Evolutionary conservation across 92 coral and sea anemone species (phyloP).

Genomic region (Zoanthus sansibaricus): DNA sequence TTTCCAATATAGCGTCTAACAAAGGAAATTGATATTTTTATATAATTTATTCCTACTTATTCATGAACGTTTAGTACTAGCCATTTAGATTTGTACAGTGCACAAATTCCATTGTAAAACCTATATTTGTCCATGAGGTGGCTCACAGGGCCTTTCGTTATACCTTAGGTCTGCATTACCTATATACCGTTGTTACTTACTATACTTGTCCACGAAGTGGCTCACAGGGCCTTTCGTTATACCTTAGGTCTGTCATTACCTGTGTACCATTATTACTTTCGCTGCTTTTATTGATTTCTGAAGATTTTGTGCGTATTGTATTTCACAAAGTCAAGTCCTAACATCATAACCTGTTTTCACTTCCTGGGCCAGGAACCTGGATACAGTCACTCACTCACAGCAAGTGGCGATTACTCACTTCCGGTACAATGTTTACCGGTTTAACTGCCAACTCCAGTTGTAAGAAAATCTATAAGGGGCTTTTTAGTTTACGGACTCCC

Average conservation of each 20-base stretch:
- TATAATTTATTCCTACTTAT: too few species aligned
- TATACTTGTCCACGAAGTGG: too few species aligned
- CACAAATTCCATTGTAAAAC: background rate
- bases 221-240: background rate
- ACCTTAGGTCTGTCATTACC: background rate
- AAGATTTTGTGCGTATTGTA: background rate
- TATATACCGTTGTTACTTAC: background rate
- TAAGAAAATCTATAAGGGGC: too few species aligned
- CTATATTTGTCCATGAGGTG: too few species aligned
- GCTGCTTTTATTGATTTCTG: background rate
- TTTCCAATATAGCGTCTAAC: too few species aligned
- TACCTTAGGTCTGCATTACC: background rate
- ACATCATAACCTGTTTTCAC: background rate
- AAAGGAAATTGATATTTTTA: too few species aligned
- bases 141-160: background rate
- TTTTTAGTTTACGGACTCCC: too few species aligned
- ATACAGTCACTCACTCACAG: background rate
- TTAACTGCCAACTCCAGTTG: too few species aligned
- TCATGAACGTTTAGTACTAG: too few species aligned
- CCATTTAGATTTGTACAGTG: background rate
- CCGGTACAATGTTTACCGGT: too few species aligned
- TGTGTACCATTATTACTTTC: background rate
- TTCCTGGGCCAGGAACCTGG: background rate
- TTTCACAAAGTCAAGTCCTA: background rate
- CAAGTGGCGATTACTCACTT: background rate